phyloP scores from a whole-genome alignment of 2,113 vertebrate genomes.

The Phalacrocorax aristotelis region DNA sequence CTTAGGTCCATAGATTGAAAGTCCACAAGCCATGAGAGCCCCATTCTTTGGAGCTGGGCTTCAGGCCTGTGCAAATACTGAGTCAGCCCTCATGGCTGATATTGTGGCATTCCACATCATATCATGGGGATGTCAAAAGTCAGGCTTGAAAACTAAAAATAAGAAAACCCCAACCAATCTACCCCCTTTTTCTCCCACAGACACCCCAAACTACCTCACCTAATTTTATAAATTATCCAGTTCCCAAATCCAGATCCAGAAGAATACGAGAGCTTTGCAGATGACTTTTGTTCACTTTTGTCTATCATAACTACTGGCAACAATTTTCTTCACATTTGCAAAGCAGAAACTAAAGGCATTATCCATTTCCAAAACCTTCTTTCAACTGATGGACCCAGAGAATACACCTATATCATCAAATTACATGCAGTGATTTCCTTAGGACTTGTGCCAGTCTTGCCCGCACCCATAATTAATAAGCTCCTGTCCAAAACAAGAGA shows the following conservation, averaged over 20 bases:
- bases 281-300: not conserved
- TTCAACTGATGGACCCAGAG: not conserved
- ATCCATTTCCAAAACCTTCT: not conserved
- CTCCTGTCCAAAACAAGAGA: not conserved
- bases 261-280: not conserved
- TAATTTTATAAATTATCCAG: not conserved
- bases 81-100: not conserved
- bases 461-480: not conserved
- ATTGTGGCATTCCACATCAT: not conserved
- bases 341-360: not conserved
- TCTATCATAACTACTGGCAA: not conserved
- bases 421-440: not conserved
- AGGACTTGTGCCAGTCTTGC: not conserved
- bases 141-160: not conserved
- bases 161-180: not conserved
- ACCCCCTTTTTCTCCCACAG: not conserved
- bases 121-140: not conserved
- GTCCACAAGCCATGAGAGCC: not conserved
- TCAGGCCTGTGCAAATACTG: not conserved
- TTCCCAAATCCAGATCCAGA: not conserved
- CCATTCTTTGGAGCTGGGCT: not conserved
- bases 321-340: not conserved
- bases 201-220: not conserved
- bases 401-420: not conserved
- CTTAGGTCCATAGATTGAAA: not conserved